Evolutionary conservation across 23 tunicate genomes (phyloP).

Genomic region (Phallusia fumigata): DNA sequence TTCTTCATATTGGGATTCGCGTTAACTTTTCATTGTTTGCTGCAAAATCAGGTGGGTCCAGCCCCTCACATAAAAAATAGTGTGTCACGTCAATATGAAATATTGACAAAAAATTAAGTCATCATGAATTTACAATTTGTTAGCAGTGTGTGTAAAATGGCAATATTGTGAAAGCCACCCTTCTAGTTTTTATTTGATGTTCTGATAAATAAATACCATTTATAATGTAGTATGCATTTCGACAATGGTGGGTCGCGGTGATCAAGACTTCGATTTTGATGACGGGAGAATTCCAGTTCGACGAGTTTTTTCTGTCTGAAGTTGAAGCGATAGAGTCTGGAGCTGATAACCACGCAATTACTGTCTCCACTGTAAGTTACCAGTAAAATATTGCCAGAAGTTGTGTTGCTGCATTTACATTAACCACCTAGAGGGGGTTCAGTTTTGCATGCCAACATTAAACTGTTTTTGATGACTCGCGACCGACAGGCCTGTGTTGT

Average conservation of each 20-base stretch:
- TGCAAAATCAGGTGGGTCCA: slow-evolving; percentile 82
- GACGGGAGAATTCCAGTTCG: slow-evolving; percentile 97
- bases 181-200: neutral
- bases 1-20: slow-evolving; percentile 93
- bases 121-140: too few relatives aligned
- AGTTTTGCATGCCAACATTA: too few relatives aligned
- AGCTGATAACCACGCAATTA: neutral
- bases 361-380: neutral
- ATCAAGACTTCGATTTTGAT: slow-evolving; percentile 93
- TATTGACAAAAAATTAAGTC: too few relatives aligned
- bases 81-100: neutral
- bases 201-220: too few relatives aligned
- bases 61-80: too few relatives aligned
- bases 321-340: neutral
- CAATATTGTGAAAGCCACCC: too few relatives aligned
- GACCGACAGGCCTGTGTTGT: too few relatives aligned
- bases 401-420: too few relatives aligned
- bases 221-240: slow-evolving; percentile 58
- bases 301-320: slow-evolving; percentile 44
- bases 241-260: slow-evolving; percentile 82
- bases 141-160: too few relatives aligned
- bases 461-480: too few relatives aligned
- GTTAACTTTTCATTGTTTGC: slow-evolving; percentile 80
- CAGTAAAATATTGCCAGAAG: neutral
- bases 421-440: too few relatives aligned